A percentile compares a stretch with the other conserved stretches of the same genome.
These are phyloP conservation scores for Ptilonorhynchus violaceus DNA, from an alignment of 2,113 vertebrate species.

Conservation along the genomic window DNA sequence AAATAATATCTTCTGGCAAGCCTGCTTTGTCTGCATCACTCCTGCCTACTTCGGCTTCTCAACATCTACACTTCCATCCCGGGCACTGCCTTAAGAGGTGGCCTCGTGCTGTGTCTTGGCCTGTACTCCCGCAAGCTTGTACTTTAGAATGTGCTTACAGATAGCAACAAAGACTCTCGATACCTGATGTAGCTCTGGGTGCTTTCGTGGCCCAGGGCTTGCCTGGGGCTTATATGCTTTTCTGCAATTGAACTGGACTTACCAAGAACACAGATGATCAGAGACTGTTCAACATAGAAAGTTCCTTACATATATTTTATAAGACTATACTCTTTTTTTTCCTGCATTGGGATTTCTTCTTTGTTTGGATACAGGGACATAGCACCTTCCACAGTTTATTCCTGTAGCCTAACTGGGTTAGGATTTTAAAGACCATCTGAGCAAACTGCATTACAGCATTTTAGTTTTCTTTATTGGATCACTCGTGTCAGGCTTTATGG, in stretches of 20 bases:
- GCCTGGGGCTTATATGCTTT: neutral
- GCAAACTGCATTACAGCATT: neutral
- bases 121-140: fast-evolving
- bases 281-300: neutral
- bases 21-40: neutral
- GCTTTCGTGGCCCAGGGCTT: neutral
- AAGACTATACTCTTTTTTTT: neutral
- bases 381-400: neutral
- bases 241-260: neutral
- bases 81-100: neutral
- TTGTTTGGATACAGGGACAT: neutral
- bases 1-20: neutral
- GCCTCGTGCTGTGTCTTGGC: neutral
- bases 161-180: fast-evolving
- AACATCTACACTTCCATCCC: neutral
- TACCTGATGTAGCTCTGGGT: neutral
- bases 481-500: neutral
- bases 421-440: neutral
- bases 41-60: neutral
- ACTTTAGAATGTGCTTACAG: neutral
- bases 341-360: neutral
- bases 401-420: neutral
- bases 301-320: neutral
- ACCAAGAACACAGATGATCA: neutral
- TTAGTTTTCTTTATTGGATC: neutral